Base-by-base conservation (phyloP, 2,888 invertebrate species). In the Euzetes globulus region DNA sequence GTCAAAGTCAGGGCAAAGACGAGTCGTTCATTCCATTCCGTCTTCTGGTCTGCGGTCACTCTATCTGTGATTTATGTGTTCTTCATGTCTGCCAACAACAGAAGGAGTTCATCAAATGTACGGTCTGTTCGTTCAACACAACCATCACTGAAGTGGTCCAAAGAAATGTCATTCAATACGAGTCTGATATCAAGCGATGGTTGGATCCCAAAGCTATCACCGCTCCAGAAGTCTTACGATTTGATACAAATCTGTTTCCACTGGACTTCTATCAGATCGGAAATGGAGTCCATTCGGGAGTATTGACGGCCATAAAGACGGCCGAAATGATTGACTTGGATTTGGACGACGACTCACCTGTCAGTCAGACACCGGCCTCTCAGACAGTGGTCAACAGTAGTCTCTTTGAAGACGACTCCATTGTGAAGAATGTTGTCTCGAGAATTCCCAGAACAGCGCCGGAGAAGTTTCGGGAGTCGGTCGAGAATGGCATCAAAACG, bases 31-130 rank as follows among this genome's bases (percentile, higher is more conserved):
- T 63, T 29, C 63, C 63, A 4, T 17, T 29, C 19, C 19, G 63
- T 22, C 63, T 63, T 27, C 17, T 63, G 63, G 63, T 29, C 22
- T 63, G 63, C 63, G 63, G 29, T 13, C 63, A 63, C 63, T 63
- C 63, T 6, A n/a, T 63, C 6, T 63, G 63, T 25, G 63, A 63
- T 7, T 17, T 63, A 63, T 63, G 63, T 63, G 11, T 27, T 63
- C 29, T 63, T 63, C 29, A 63, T 5, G 5, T 29, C 27, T 63
- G 63, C 17, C 4, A 63, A n/a, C 29, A 63, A 29, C 19, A 29
- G 22, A 29, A 63, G 29, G 15, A 4, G 3, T 63, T 29, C 29
- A 63, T 63, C 4, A 63, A 29, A 7, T 63, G 63, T 33, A 3
- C 15, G 3, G n/a, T 63, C 15, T 63, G 63, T 63, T 17, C 29